These are phyloP conservation scores for Danaus chrysippus DNA, from an alignment of 2,888 invertebrate genomes.

Conservation along the genomic window DNA sequence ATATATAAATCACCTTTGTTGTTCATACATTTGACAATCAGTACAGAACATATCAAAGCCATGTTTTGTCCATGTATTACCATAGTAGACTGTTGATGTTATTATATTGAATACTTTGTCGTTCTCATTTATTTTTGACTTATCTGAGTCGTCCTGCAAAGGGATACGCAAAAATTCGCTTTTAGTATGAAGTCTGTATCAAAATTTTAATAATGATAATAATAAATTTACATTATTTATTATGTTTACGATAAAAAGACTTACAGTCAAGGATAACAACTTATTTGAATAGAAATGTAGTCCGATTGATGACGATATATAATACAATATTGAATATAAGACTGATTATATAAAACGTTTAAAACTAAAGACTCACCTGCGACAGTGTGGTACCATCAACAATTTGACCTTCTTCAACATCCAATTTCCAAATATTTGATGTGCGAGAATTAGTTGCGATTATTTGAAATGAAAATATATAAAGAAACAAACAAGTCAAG, in stretches of 20 bases:
- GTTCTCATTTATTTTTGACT: conserved; percentile 72
- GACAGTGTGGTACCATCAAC: conserved; percentile 81
- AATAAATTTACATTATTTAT: neutral
- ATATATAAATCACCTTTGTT: conserved; percentile 60
- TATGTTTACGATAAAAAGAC: conserved; percentile 16
- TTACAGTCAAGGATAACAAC: conserved; percentile 31
- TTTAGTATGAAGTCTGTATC: too few relatives aligned
- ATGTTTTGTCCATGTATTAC: conserved; percentile 83
- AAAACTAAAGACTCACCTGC: conserved; percentile 59
- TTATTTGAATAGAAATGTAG: conserved; percentile 23
- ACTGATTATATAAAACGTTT: conserved; percentile 31
- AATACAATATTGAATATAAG: conserved; percentile 24
- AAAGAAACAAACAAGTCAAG: conserved; percentile 82
- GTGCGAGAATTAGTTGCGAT: conserved; percentile 88
- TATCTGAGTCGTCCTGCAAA: conserved; percentile 66
- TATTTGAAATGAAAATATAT: conserved; percentile 85
- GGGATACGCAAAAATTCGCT: neutral
- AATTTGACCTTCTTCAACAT: conserved; percentile 86
- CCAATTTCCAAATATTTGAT: conserved; percentile 90
- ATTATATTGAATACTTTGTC: conserved; percentile 88
- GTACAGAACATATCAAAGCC: conserved; percentile 82
- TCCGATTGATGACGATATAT: conserved; percentile 16
- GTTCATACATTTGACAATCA: conserved; percentile 78
- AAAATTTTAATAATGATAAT: neutral
- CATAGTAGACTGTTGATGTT: conserved; percentile 84